Conservation (phyloP, 1,140 invertebrate genomes). For the Drepana arcuata region DNA sequence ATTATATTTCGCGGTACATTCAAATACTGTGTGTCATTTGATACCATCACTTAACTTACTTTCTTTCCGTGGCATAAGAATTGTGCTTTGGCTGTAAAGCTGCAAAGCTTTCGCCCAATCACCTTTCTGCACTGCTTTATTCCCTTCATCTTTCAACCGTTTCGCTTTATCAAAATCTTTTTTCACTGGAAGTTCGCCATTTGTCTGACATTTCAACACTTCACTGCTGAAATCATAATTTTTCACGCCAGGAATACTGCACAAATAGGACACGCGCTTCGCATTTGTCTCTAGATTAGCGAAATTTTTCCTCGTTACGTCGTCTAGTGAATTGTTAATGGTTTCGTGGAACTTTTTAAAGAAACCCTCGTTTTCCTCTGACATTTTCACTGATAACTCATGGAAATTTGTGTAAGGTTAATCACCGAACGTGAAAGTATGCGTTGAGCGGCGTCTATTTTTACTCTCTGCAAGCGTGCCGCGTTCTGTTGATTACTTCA, state of each 20-base stretch:
- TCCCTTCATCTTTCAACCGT: slow-evolving; percentile 82
- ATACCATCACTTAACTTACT: slow-evolving; percentile 59
- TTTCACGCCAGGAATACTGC: slow-evolving; percentile 39
- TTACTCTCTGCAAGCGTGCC: no score
- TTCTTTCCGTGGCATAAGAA: slow-evolving; percentile 76
- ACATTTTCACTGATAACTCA: no score
- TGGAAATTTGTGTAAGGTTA: no score
- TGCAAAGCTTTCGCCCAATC: slow-evolving; percentile 82
- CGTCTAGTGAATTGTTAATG: slow-evolving; percentile 45
- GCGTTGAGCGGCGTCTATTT: no score
- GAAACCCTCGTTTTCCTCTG: slow-evolving; percentile 45
- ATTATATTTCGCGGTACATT: no score
- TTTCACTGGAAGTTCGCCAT: slow-evolving; percentile 47
- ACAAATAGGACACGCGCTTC: slow-evolving; percentile 50
- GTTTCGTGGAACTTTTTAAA: slow-evolving; percentile 57
- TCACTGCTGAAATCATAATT: slow-evolving; percentile 45
- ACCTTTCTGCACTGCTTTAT: slow-evolving; percentile 82
- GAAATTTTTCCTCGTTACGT: slow-evolving; percentile 57
- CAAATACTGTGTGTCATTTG: no score
- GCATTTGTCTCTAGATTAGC: slow-evolving; percentile 58
- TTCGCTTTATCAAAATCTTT: slow-evolving; percentile 79
- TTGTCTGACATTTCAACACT: slow-evolving; percentile 30
- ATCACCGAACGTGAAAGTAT: no score
- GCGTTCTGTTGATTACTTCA: no score
- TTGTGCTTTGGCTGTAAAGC: slow-evolving; percentile 81